Evolutionary conservation across 2,113 vertebrate species (phyloP).

Genomic region (Spheniscus mendiculus): DNA sequence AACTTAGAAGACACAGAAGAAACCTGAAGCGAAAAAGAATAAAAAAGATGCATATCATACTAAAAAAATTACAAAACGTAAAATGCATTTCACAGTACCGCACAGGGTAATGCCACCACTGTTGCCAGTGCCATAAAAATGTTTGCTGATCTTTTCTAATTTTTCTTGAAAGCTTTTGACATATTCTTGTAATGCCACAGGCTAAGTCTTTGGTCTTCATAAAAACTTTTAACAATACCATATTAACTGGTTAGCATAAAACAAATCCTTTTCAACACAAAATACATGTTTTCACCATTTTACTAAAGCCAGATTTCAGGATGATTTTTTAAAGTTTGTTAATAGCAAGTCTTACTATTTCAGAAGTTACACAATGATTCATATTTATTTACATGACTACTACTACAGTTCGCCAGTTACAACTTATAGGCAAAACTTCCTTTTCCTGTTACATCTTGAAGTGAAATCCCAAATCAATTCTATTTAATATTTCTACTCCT

Average conservation of each 20-base stretch:
- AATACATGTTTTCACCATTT: neutral
- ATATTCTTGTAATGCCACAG: neutral
- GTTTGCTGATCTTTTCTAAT: neutral
- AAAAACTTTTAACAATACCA: neutral
- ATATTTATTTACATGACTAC: neutral
- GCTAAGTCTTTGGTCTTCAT: slow-evolving; percentile 8
- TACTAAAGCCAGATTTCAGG: neutral
- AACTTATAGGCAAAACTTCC: neutral
- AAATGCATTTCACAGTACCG: neutral
- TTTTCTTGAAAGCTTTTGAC: slow-evolving; percentile 3
- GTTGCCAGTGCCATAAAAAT: neutral
- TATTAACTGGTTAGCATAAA: neutral
- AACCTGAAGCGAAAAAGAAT: neutral
- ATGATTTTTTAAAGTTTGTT: neutral
- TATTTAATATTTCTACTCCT: neutral
- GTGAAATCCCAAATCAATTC: neutral
- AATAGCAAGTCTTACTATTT: neutral
- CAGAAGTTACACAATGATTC: neutral
- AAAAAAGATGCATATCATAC: neutral
- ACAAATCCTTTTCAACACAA: neutral
- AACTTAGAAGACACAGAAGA: neutral
- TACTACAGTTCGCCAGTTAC: neutral
- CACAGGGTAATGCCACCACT: neutral
- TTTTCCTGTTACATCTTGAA: neutral
- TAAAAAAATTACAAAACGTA: neutral